A percentile compares a stretch with the other conserved stretches of the same genome.
Conservation (phyloP, 2,113 vertebrate genomes). For the Pluvianellus socialis region DNA sequence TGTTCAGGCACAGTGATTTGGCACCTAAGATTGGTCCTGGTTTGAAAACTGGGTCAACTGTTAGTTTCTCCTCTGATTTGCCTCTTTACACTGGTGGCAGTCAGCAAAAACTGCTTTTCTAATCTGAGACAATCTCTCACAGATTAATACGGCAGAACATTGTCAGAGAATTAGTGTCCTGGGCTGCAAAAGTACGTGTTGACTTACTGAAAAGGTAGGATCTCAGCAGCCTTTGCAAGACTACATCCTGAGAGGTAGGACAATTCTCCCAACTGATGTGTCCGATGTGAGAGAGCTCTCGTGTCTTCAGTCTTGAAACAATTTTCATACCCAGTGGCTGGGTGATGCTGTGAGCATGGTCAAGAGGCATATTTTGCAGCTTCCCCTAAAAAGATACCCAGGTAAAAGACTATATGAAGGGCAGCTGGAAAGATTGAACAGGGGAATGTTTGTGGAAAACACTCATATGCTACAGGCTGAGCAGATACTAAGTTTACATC, state of each 20-base stretch:
- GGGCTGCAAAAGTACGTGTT: background rate
- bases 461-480: background rate
- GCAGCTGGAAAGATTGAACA: background rate
- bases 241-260: background rate
- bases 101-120: background rate
- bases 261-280: background rate
- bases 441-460: background rate
- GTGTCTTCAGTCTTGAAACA: background rate
- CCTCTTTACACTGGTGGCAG: background rate
- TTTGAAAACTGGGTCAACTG: constrained; percentile 53
- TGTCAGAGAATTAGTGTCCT: background rate
- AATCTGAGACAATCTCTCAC: background rate
- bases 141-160: background rate
- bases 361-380: background rate
- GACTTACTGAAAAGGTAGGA: background rate
- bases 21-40: background rate
- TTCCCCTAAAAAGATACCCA: background rate
- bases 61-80: constrained; percentile 14
- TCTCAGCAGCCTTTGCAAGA: background rate
- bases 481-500: background rate
- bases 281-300: background rate
- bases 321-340: background rate
- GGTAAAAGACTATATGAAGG: background rate
- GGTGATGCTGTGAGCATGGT: background rate
- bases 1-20: background rate